These are phyloP conservation scores for Hippocampus barbouri DNA, from an alignment of 2,113 vertebrate species.

Conservation along the genomic window DNA sequence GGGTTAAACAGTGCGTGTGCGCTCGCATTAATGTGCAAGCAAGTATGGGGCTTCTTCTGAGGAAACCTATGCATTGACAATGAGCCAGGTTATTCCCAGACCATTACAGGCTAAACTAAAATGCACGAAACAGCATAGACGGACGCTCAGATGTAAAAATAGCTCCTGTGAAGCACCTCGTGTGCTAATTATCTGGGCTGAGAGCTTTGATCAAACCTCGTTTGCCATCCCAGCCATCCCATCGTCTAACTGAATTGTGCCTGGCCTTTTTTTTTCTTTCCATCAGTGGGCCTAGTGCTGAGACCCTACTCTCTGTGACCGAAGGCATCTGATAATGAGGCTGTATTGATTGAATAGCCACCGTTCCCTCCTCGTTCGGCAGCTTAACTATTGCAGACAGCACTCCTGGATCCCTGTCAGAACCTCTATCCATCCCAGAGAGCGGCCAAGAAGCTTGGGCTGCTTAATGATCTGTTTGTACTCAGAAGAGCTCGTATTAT, in stretches of 20 bases:
- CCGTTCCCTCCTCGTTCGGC: conserved; percentile 36
- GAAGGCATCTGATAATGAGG: conserved; percentile 66
- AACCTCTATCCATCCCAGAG: conserved; percentile 45
- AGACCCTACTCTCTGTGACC: conserved; percentile 57
- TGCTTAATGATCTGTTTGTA: conserved; percentile 53
- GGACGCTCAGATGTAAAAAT: conserved; percentile 62
- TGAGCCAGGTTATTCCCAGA: conserved; percentile 58
- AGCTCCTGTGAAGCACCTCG: conserved; percentile 40
- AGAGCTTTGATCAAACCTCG: conserved; percentile 67
- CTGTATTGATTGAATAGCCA: conserved; percentile 61
- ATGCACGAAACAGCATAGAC: conserved; percentile 56
- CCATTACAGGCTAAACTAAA: conserved; percentile 55
- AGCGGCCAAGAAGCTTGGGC: conserved; percentile 41
- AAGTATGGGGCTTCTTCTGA: conserved; percentile 14
- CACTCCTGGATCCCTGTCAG: conserved; percentile 48
- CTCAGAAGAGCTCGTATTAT: conserved; percentile 29
- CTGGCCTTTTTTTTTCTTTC: conserved; percentile 28
- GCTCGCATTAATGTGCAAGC: conserved; percentile 42
- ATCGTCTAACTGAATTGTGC: conserved; percentile 63
- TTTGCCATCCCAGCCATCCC: conserved; percentile 55
- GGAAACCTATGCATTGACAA: conserved; percentile 53
- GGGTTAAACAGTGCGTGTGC: neutral
- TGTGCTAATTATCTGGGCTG: conserved; percentile 56
- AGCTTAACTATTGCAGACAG: conserved; percentile 53
- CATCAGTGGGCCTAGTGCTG: conserved; percentile 55